These are phyloP conservation scores for Leuciscus waleckii DNA, from an alignment of 2,797 vertebrate species.

Conservation along the genomic window DNA sequence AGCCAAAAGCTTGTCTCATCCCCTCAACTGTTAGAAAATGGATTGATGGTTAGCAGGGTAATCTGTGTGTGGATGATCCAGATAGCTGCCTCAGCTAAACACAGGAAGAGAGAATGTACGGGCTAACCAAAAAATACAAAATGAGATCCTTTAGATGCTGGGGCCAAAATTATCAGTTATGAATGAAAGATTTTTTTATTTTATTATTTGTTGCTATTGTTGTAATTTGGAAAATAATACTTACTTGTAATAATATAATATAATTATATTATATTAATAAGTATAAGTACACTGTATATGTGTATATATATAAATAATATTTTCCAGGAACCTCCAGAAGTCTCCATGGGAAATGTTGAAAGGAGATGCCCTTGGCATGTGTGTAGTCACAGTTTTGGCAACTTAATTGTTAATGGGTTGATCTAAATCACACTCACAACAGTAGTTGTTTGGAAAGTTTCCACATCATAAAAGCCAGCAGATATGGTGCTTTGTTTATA, in stretches of 20 bases:
- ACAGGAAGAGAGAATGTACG: constrained; percentile 58
- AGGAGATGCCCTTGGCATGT: constrained; percentile 55
- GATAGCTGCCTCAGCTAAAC: constrained; percentile 76
- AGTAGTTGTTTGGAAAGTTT: constrained; percentile 20
- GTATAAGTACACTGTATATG: too few species aligned
- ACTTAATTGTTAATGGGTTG: constrained; percentile 18
- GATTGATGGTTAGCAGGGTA: constrained; percentile 78
- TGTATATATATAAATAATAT: too few species aligned
- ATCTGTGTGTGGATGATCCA: constrained; percentile 75
- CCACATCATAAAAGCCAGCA: constrained; percentile 24
- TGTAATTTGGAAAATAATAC: not conserved
- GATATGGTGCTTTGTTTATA: constrained; percentile 20
- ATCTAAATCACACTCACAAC: constrained; percentile 27
- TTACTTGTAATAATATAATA: not conserved
- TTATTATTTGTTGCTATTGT: not conserved
- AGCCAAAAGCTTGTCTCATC: constrained; percentile 77
- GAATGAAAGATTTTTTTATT: not conserved
- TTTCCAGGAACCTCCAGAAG: constrained; percentile 69
- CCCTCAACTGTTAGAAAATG: constrained; percentile 77
- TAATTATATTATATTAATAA: not conserved
- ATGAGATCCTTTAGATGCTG: constrained; percentile 66
- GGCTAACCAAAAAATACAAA: constrained; percentile 62
- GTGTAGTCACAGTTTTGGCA: constrained; percentile 48
- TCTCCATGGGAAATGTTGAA: constrained; percentile 64
- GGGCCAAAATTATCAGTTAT: constrained; percentile 51